Base-by-base conservation (phyloP, 2,113 vertebrate species). In the Mellivora capensis region DNA sequence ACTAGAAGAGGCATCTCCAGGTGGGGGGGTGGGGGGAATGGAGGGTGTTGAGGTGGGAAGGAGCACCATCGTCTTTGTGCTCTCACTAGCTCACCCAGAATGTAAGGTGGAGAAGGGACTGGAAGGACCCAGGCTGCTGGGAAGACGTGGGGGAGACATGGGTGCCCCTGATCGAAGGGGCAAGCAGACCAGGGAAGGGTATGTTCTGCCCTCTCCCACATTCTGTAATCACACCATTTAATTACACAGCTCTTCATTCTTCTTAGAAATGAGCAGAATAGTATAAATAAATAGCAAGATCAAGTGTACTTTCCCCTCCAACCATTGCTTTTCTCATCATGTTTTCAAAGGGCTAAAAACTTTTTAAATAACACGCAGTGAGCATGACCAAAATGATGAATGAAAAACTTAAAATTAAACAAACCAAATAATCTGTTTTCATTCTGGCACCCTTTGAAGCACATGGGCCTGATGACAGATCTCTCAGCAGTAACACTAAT, bases 371-470 rank as follows among this genome's bases (percentile, higher is more conserved):
- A 59, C 37, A 52, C 21, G 21, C 37, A 23, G 31, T 29, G 42
- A 86, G 27, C 39, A 29, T 34, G 76, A 76, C 67, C 2, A 3
- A 90, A 85, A 96, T 67, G 90, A 93, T 92, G 94, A 96, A 93
- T 96, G 94, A 84, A 92, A 81, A 96, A 59, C 77, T 81, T 94
- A 54, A 96, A 94, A 87, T 64, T 69, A 87, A 96, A 69, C 76
- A 74, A 95, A 97, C 69, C 72, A 64, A 94, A 94, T 81, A 44
- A 94, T 96, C 90, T 52, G 57, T 79, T 95, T 97, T 84, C 77
- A 42, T 90, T 31, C 89, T 88, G 94, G 82, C 80, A 37, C 3
- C 37, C n/a, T 93, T 93, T 72, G 95, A 67, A 95, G 57, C 62
- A 9, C 31, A 29, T 0, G 7, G 74, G 74, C 57, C 94, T 49